A percentile compares a stretch with the other conserved stretches of the same genome.
Conservation (phyloP, 2,113 vertebrate genomes). For the Onychorhynchus coronatus region DNA sequence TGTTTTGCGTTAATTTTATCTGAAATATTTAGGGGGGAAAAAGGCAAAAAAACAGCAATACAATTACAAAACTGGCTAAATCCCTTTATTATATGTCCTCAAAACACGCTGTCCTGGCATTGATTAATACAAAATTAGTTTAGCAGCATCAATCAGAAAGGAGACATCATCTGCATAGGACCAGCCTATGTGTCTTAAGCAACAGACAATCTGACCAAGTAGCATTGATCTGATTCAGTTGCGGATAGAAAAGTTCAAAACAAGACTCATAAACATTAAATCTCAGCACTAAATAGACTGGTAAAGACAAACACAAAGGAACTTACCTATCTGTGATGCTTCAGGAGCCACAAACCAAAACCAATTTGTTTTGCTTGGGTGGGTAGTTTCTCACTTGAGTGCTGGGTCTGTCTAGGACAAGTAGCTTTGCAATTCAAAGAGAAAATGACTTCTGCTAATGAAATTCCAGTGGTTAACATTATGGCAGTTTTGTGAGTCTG, state of each 20-base stretch:
- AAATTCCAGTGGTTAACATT: constrained; percentile 7
- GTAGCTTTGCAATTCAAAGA: background rate
- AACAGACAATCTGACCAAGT: background rate
- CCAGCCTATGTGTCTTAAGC: background rate
- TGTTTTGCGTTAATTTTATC: background rate
- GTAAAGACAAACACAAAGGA: background rate
- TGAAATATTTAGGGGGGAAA: background rate
- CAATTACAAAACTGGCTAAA: background rate
- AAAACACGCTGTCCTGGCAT: background rate
- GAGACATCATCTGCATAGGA: background rate
- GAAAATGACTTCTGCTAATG: background rate
- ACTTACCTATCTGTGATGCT: background rate
- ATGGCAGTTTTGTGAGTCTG: background rate
- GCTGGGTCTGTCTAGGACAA: background rate
- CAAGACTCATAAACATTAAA: background rate
- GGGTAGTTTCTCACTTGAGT: background rate
- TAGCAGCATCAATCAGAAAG: background rate
- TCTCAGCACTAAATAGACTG: background rate
- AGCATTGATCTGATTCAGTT: background rate
- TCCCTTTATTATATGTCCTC: background rate
- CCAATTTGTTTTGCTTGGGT: constrained; percentile 1
- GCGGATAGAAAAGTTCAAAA: background rate
- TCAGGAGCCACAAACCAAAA: background rate
- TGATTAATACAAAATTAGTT: background rate
- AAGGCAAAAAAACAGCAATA: background rate